Base-by-base conservation (phyloP, 2,888 invertebrate species). In the Megaustenia siamemsis region DNA sequence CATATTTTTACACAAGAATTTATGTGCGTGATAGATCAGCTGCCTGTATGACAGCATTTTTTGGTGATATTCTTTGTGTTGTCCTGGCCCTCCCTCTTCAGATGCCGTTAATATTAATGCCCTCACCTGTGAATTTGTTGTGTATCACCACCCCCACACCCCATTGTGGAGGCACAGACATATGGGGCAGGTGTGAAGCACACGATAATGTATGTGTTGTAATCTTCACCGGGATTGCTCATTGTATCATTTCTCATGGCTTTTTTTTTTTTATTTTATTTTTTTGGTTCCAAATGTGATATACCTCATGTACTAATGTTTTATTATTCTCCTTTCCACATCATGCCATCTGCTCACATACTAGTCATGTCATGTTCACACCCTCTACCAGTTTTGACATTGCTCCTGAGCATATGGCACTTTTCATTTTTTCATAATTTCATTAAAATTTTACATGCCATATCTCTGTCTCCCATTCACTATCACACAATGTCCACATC, bases 221-320 rank as follows among this genome's bases (percentile, higher is more conserved):
- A 60, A n/a, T 56, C 38, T 60, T 6, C 1, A 40, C 38, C 56
- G 60, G 49, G n/a, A 21, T 60, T 77, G 60, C 77, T 66, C 10
- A 28, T 15, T 71, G 66, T 68, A 79, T 66, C 40, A 79, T 68
- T 63, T 32, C 40, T 79, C 68, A 40, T 43, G 71, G 45, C 66
- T 66, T 79, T 79, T 43, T n/a, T n/a, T n/a, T n/a, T n/a, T n/a
- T n/a, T n/a, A n/a, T n/a, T n/a, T n/a, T n/a, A n/a, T n/a, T n/a
- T n/a, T n/a, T n/a, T n/a, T n/a, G n/a, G n/a, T n/a, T 45, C 38
- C 43, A 69, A 80, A 68, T 80, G 69, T 80, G 80, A 80, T 80
- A 69, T 80, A 80, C 80, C 69, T 80, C 68, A 49, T 45, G 38
- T 43, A 35, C 69, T 69, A 53, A 53, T 53, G 43, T 56, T 32